Conservation (phyloP, 2,797 vertebrate genomes). For the Ceyx erithaca region DNA sequence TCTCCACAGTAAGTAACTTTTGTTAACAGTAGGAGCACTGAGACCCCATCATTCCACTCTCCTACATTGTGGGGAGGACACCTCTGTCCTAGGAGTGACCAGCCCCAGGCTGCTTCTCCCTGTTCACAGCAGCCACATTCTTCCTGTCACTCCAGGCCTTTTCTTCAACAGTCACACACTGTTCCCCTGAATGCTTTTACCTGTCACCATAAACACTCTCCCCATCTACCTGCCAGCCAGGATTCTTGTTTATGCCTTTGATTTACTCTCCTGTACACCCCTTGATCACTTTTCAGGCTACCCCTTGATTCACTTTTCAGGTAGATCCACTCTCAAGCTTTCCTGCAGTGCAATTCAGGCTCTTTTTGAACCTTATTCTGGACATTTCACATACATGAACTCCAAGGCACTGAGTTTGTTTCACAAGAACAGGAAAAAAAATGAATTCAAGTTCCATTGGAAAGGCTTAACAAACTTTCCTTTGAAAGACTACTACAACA, state of each 20-base stretch:
- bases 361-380: background rate
- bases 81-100: background rate
- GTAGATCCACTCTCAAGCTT: background rate
- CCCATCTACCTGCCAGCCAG: background rate
- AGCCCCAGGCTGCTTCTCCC: background rate
- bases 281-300: background rate
- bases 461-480: conserved; percentile 23
- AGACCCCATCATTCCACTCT: background rate
- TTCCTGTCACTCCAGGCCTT: background rate
- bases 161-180: background rate
- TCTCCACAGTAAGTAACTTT: background rate
- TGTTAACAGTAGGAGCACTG: background rate
- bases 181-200: background rate
- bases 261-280: background rate
- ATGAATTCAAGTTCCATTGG: background rate
- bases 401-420: background rate
- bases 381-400: background rate
- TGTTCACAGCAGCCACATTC: background rate
- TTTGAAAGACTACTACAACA: conserved; percentile 17
- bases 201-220: background rate
- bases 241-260: background rate
- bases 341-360: background rate
- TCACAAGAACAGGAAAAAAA: conserved; percentile 2
- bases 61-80: background rate
- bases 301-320: background rate